phyloP scores from a whole-genome alignment of 2,113 vertebrate genomes.

The Psammodynastes pulverulentus region DNA sequence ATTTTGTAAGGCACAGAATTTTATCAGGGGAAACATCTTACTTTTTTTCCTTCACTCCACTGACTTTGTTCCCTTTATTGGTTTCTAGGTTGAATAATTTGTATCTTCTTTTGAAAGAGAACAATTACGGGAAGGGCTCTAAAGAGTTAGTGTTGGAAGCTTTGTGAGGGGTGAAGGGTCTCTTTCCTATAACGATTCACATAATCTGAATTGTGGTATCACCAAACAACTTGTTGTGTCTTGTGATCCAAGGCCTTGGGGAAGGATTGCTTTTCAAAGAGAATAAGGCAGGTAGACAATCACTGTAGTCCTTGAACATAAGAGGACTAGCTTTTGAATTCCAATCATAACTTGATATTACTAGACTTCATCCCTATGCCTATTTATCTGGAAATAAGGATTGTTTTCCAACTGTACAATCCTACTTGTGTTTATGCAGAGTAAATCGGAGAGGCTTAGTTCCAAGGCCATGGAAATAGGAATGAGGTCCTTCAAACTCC shows the following conservation, averaged over 20 bases:
- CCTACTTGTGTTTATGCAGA: not conserved
- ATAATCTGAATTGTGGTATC: not conserved
- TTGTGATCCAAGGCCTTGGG: too few relatives aligned
- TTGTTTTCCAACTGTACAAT: not conserved
- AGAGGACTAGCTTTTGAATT: not conserved
- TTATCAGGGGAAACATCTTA: not conserved
- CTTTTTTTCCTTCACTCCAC: not conserved
- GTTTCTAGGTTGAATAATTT: not conserved
- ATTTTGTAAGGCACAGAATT: not conserved
- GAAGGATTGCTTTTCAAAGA: not conserved
- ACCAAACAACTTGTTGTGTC: not conserved
- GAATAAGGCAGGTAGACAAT: not conserved
- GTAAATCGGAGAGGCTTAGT: not conserved
- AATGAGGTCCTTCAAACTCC: not conserved
- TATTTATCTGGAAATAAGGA: not conserved
- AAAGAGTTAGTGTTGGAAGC: not conserved
- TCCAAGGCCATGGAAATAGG: not conserved
- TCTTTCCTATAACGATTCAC: not conserved
- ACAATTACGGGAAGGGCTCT: not conserved
- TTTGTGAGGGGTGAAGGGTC: not conserved
- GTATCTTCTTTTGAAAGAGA: not conserved
- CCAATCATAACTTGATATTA: not conserved
- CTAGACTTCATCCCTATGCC: not conserved
- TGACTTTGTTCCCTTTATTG: not conserved
- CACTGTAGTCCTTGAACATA: not conserved